Evolutionary conservation across 92 coral and sea anemone genomes (phyloP).

Genomic region (Phenganax subtilis): DNA sequence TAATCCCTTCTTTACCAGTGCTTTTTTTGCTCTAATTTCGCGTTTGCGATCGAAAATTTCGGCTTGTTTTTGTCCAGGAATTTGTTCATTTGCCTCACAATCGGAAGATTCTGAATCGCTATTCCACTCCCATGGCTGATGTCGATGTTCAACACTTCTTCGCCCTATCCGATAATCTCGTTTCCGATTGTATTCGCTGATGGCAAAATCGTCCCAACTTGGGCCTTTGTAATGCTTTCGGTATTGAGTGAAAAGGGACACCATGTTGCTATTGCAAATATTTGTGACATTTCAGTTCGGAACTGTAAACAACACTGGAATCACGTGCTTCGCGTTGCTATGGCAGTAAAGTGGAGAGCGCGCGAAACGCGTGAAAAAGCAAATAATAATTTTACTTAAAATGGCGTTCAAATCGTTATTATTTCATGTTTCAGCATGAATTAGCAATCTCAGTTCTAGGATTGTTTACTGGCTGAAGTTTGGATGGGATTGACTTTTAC

Average conservation of each 20-base stretch:
- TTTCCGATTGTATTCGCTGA: constrained; percentile 68
- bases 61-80: background rate
- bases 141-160: constrained; percentile 86
- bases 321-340: constrained; percentile 33
- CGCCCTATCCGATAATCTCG: constrained; percentile 79
- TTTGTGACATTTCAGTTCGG: background rate
- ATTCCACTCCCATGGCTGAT: constrained; percentile 90
- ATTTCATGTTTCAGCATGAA: too few relatives aligned
- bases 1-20: constrained; percentile 7
- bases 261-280: constrained; percentile 57
- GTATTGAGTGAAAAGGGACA: constrained; percentile 62
- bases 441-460: background rate
- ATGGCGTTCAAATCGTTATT: too few relatives aligned
- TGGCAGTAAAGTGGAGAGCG: constrained; percentile 21
- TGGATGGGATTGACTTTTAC: too few relatives aligned
- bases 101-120: constrained; percentile 69
- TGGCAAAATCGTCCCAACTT: constrained; percentile 78
- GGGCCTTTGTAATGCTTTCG: constrained; percentile 64
- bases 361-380: constrained; percentile 5
- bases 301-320: background rate
- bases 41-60: background rate
- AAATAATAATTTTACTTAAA: too few relatives aligned
- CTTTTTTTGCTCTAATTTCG: background rate
- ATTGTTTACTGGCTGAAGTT: background rate
- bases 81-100: constrained; percentile 19